These are phyloP conservation scores for Typhlomys cinereus DNA, from an alignment of 2,113 vertebrate genomes.

Conservation along the genomic window DNA sequence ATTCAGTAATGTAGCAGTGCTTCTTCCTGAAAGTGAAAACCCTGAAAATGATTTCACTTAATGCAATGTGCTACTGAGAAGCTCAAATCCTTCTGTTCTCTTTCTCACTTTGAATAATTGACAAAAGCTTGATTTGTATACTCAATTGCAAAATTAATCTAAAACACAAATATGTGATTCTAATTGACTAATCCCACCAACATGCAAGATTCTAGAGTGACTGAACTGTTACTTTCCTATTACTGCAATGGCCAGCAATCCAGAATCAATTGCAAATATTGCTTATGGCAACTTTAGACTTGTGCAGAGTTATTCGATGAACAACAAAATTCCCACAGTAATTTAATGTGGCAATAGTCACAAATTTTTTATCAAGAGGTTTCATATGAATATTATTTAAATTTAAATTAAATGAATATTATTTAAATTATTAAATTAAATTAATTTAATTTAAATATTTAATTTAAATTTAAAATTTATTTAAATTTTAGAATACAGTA, in stretches of 20 bases:
- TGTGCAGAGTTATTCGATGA: not conserved
- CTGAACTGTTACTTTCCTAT: not conserved
- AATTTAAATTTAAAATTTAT: too few relatives aligned
- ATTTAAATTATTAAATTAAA: too few relatives aligned
- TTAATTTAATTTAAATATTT: too few relatives aligned
- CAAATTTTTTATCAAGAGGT: not conserved
- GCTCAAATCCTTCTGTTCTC: not conserved
- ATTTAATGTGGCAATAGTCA: not conserved
- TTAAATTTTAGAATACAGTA: constrained; percentile 1
- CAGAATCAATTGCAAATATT: constrained; percentile 19
- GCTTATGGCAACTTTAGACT: not conserved
- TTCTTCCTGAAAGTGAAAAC: not conserved
- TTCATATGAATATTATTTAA: not conserved
- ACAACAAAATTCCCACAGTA: not conserved
- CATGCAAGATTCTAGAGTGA: not conserved
- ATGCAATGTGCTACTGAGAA: not conserved
- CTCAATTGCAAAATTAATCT: constrained; percentile 30
- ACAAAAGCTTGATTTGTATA: not conserved
- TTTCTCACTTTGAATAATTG: not conserved
- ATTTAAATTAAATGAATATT: too few relatives aligned
- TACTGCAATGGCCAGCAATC: not conserved
- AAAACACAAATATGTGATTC: not conserved
- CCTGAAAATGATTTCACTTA: constrained; percentile 13
- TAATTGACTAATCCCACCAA: not conserved
- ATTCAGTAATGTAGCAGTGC: not conserved